These are phyloP conservation scores for Hexactinellida sp. DNA, from an alignment of 37 sponge, comb jelly and placozoan species.

Conservation along the genomic window DNA sequence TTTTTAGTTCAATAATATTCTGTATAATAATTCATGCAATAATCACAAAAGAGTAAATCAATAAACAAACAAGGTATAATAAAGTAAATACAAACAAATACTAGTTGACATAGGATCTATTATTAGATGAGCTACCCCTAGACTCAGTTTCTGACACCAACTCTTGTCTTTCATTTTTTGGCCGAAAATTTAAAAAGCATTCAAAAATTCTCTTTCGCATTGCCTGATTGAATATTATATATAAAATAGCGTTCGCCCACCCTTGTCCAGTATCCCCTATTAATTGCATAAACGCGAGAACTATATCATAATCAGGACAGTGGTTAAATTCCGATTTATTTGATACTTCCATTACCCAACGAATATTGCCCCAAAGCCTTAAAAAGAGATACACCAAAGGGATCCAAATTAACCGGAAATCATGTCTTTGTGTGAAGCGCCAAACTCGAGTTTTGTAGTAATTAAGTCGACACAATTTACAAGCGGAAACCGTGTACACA, in stretches of 20 bases:
- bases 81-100: too few relatives aligned
- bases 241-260: background rate
- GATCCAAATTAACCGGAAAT: background rate
- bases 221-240: slow-evolving; percentile 1
- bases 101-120: too few relatives aligned
- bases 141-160: too few relatives aligned
- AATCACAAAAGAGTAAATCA: too few relatives aligned
- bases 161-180: too few relatives aligned
- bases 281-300: background rate
- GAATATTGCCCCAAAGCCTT: background rate
- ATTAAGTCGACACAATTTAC: background rate
- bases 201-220: background rate
- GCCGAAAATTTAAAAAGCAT: too few relatives aligned
- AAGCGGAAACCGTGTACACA: background rate
- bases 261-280: slow-evolving; percentile 11
- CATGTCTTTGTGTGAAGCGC: background rate
- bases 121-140: too few relatives aligned
- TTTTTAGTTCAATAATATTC: too few relatives aligned
- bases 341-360: background rate
- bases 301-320: background rate
- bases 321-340: background rate
- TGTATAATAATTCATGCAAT: too few relatives aligned
- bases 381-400: background rate
- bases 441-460: background rate
- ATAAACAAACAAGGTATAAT: too few relatives aligned